Base-by-base conservation (phyloP, 2,797 vertebrate species). In the Aselliscus stoliczkanus region DNA sequence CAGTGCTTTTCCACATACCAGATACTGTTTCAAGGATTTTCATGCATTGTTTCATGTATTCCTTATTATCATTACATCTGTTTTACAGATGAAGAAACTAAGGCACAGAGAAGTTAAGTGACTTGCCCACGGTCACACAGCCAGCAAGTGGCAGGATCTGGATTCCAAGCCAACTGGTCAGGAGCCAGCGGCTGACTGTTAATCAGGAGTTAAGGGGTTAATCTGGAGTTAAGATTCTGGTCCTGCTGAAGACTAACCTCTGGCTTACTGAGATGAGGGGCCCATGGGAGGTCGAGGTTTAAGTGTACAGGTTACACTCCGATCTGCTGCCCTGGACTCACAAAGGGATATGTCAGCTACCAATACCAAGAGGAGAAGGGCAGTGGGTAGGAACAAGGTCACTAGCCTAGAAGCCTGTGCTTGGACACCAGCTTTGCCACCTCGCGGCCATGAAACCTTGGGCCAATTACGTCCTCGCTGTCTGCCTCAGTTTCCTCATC, bases 31-130 rank as follows among this genome's bases (percentile, higher is more conserved):
- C 47, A 27, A 34, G 12, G 62, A 50, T 72, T n/a, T 72, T 62
- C n/a, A 70, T 1, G 23, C 25, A 56, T 60, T 52, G 76, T 25
- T 42, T 64, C 50, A 69, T 27, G 52, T 64, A 42, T 65, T 84
- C 31, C 34, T n/a, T 23, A 42, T 60, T 84, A 20, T 56, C 23
- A 11, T 34, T 56, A 67, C 0, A 9, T 5, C 4, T 11, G 3
- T 27, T 90, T 79, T 29, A 69, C 12, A 62, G 6, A n/a, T 83
- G 77, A 72, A 75, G 58, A 84, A 84, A 54, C 18, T 11, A 67
- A 44, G 39, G 2, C 34, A 47, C 37, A 82, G 50, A 62, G 56
- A 72, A 70, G 54, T 54, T 72, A 47, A 42, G 47, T 52, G 70
- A 47, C 47, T 60, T 65, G 7, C 3, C 18, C 37, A 44, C 72